Evolutionary conservation across 2,888 invertebrate species (phyloP), one percentile per base, ranked within the genome.

Genomic region (Napeogenes inachia): DNA sequence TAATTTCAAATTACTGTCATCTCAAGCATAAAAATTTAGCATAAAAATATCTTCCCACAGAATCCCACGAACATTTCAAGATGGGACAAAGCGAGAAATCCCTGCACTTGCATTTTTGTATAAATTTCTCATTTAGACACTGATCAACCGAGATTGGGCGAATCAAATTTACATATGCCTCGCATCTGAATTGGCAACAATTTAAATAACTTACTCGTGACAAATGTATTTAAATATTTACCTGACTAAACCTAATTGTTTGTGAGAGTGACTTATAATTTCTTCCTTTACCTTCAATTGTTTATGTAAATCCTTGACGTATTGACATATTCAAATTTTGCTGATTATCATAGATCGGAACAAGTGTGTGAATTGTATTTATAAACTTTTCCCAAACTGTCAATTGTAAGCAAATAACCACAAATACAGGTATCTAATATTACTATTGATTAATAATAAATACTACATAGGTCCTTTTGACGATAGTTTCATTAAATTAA

Each of bases 191-290:
- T 76, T 75, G 70, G 71, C 73, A 65, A 73, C 76, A 81, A 87
- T 89, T 87, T 88, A 78, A 89, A 89, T 87, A 87, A 87, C 85
- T 87, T 75, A 71, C 75, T 73, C 74, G 70, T 86, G 82, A 86
- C 83, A 84, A 87, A 86, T 82, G 81, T 75, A 82, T 85, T 80
- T 77, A 74, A 80, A 80, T 82, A 79, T 75, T 71, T 75, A 78
- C 75, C 75, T 76, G 74, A 72, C 53, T 53, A 33, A 73, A 73
- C 72, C 77, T 84, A 86, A 86, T 87, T 88, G 85, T 84, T 77
- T 82, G 85, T 60, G 64, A 65, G 55, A 64, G n/a, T n/a, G 42
- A 56, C 30, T 45, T 56, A 56, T 56, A 60, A 47, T 56, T 47
- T 42, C 45, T 45, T 45, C 33, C 45, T 33, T 59, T 58, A 59